A percentile compares a stretch with the other conserved stretches of the same genome.
Conservation (phyloP, 2,113 vertebrate species). For the Tinamus guttatus region DNA sequence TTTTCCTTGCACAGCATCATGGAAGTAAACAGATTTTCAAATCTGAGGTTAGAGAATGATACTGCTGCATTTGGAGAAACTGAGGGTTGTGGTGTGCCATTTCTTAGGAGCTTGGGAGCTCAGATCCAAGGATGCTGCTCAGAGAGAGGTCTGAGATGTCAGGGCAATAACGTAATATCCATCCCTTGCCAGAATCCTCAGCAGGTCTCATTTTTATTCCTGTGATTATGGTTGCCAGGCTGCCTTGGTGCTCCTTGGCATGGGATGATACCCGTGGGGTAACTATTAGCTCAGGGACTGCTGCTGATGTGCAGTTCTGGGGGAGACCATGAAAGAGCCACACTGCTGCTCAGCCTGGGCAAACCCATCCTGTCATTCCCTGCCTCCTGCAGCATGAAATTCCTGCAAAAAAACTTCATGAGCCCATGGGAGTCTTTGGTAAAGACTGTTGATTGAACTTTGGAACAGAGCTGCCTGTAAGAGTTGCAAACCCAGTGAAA, state of each 20-base stretch:
- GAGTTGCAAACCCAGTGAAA: neutral
- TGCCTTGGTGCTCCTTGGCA: neutral
- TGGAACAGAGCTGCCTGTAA: neutral
- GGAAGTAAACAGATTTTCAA: neutral
- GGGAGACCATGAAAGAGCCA: neutral
- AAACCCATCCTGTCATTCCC: neutral
- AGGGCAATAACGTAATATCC: neutral
- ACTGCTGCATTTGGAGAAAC: rapidly evolving
- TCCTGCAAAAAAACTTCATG: neutral
- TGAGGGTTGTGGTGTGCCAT: neutral
- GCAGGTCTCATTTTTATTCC: neutral
- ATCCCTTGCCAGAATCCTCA: neutral
- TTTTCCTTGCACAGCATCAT: neutral
- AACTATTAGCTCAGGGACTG: neutral
- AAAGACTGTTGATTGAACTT: neutral
- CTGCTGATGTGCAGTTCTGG: neutral
- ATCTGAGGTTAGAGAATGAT: neutral
- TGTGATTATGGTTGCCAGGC: neutral
- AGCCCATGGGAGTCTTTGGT: neutral
- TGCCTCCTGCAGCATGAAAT: neutral
- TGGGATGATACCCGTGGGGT: neutral
- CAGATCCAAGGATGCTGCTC: neutral
- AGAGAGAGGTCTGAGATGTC: neutral
- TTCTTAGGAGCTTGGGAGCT: neutral
- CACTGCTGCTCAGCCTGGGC: neutral